Evolutionary conservation across 1,140 invertebrate genomes (phyloP).

Genomic region (Reticulitermes speratus): DNA sequence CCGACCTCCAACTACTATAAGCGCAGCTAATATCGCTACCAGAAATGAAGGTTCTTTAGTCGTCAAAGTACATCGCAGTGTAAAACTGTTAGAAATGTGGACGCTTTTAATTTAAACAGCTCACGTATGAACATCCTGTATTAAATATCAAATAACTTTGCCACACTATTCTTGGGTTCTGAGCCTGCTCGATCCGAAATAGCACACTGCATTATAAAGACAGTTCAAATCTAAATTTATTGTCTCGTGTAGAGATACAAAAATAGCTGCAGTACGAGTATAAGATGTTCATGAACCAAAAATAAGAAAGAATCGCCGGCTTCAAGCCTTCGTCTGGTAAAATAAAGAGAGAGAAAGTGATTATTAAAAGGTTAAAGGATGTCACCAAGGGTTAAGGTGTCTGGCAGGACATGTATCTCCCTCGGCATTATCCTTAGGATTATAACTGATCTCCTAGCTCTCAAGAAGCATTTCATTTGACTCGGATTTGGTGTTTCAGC

Average conservation of each 20-base stretch:
- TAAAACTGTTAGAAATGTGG: too few species aligned
- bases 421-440: background rate
- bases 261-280: background rate
- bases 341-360: background rate
- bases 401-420: background rate
- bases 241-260: background rate
- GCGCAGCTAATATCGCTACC: too few species aligned
- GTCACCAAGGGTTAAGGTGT: background rate
- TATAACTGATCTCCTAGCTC: background rate
- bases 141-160: background rate
- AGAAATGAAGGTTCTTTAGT: too few species aligned
- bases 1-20: too few species aligned
- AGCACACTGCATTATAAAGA: slow-evolving; percentile 19
- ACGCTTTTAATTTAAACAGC: too few species aligned
- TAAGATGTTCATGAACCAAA: slow-evolving; percentile 1
- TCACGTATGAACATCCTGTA: background rate
- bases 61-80: too few species aligned
- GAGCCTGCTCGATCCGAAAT: background rate
- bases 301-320: background rate
- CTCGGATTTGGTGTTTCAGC: background rate
- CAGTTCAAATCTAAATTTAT: slow-evolving; percentile 22
- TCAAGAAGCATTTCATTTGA: background rate
- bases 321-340: background rate
- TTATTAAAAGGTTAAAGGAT: background rate
- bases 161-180: background rate